These are phyloP conservation scores for Leptothorax acervorum DNA, from an alignment of 2,888 invertebrate species.

Conservation along the genomic window DNA sequence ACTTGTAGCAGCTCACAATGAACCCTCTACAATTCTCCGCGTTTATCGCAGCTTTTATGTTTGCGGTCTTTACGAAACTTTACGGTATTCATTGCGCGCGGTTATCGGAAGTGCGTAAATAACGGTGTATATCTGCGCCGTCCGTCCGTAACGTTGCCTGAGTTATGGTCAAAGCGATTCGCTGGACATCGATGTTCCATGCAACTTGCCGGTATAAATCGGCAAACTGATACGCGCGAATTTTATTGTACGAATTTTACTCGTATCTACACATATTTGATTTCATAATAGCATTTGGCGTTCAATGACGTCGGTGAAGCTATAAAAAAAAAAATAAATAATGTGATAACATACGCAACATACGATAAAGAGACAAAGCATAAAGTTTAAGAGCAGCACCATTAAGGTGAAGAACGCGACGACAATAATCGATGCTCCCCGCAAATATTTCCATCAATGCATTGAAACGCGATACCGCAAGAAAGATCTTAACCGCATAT, in stretches of 20 bases:
- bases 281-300: not conserved
- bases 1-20: constrained; percentile 54
- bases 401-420: not conserved
- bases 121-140: constrained; percentile 26
- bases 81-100: constrained; percentile 49
- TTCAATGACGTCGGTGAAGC: not conserved
- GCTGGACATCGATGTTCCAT: not conserved
- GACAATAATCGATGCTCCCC: constrained; percentile 16
- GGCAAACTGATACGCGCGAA: not conserved
- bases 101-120: constrained; percentile 65
- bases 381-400: constrained; percentile 1
- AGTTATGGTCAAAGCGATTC: constrained; percentile 36
- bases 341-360: not conserved
- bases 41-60: constrained; percentile 62
- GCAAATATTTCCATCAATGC: constrained; percentile 8
- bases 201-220: constrained; percentile 15
- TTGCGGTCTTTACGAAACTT: constrained; percentile 64
- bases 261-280: not conserved
- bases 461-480: constrained; percentile 8
- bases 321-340: not conserved
- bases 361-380: not conserved
- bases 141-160: constrained; percentile 14
- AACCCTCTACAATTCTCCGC: constrained; percentile 65
- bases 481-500: constrained; percentile 25
- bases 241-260: constrained; percentile 12